These are phyloP conservation scores for Dendroctonus valens DNA, from an alignment of 1,140 invertebrate species.

Conservation along the genomic window DNA sequence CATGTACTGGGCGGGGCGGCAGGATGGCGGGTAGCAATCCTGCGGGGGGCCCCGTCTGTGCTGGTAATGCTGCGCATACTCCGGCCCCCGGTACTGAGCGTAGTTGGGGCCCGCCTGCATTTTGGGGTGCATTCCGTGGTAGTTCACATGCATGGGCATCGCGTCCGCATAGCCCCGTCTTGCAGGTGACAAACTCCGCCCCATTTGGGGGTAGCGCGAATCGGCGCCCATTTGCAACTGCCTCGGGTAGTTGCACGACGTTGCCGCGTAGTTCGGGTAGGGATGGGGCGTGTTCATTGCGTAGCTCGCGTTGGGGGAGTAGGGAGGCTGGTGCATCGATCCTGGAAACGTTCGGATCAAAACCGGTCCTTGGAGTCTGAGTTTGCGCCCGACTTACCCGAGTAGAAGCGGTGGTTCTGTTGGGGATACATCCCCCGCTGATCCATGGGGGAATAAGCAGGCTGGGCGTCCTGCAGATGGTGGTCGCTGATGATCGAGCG, in stretches of 20 bases:
- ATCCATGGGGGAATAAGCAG: conserved; percentile 38
- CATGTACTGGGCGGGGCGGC: conserved; percentile 2
- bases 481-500: conserved; percentile 44
- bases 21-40: conserved; percentile 36
- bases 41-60: conserved; percentile 39
- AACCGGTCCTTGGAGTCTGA: no score
- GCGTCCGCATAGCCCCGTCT: conserved; percentile 34
- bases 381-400: conserved; percentile 8
- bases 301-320: conserved; percentile 26
- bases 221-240: conserved; percentile 33
- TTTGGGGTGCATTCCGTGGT: conserved; percentile 34
- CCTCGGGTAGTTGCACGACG: conserved; percentile 37
- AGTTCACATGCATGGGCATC: conserved; percentile 34
- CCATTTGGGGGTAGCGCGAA: conserved; percentile 26
- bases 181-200: conserved; percentile 37
- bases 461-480: conserved; percentile 42
- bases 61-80: conserved; percentile 49
- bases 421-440: conserved; percentile 37
- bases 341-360: conserved; percentile 14
- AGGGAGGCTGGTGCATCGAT: conserved; percentile 23
- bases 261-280: conserved; percentile 34
- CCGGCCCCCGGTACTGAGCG: conserved; percentile 37
- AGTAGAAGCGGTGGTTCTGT: conserved; percentile 40
- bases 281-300: conserved; percentile 26
- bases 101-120: conserved; percentile 32